Evolutionary conservation across 2,888 invertebrate species (phyloP), one percentile per base, ranked within the genome.

Genomic region (Agrypnus murinus): DNA sequence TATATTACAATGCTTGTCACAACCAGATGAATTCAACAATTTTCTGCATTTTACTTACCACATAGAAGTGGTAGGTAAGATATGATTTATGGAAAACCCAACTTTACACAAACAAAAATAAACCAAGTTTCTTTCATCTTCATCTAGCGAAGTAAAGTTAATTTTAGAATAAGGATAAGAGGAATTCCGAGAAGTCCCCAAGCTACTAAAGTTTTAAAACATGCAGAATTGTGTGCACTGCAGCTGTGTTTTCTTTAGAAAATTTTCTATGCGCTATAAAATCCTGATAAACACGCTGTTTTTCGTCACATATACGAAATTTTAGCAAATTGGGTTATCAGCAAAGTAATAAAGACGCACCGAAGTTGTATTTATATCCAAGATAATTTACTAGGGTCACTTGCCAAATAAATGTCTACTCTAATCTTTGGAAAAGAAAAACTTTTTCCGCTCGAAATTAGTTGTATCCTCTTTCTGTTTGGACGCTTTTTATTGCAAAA

Each of bases 321-420:
- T 55, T 55, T 58, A 31, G 58, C 38, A 58, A 60, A 60, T 43
- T 60, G 60, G 46, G 58, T 58, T 58, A 58, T 58, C 58, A 58
- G 58, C 25, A 40, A 40, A 40, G 45, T 50, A 63, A 63, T 63
- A 63, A 63, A 50, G 50, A 50, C 36, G 60, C 34, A 50, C 62
- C 62, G 62, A 63, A 63, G 36, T 50, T 63, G 48, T 63, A 63
- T 63, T 63, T 63, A 63, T 63, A 45, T 63, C 62, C 50, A 19
- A 48, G 50, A 63, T 63, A 63, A 63, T 63, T 63, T 63, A 63
- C 48, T 50, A 63, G 25, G 50, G 62, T 50, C 62, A 64, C 53
- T 64, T 40, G 53, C 64, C 53, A 64, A 53, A 66, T 66, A 66
- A 66, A 66, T 48, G 66, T 66, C 59, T 43, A n/a, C 59, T 59